Evolutionary conservation across 2,113 vertebrate genomes (phyloP), one percentile per base, ranked within the genome.

Genomic region (Dasypus novemcinctus): DNA sequence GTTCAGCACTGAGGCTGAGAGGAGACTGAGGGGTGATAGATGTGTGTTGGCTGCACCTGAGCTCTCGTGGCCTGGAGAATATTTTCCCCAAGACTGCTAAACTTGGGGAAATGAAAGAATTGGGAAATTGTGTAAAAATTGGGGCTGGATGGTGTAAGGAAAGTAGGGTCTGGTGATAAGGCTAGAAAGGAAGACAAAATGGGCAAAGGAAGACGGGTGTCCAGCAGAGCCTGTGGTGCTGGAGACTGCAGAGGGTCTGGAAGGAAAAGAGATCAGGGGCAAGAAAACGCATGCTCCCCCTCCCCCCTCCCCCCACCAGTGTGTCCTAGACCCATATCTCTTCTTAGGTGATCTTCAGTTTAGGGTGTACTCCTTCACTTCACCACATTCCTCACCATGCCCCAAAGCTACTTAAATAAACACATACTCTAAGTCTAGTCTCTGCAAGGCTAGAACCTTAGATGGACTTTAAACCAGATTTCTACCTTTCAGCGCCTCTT

Each of bases 11-110:
- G 81, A 43, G 1, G 43, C 49, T 66, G 23, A 78, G 76, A 0
- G 23, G 41, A 29, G 78, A 10, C 43, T 13, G 25, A 69, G 57
- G 5, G 8, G 27, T 25, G 0, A 4, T 25, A 23, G 17, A 43
- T 29, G 1, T 72, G 41, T 41, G 36, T 41, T 72, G 23, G 41
- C 10, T 5, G 21, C 36, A 41, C 41, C 2, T 2, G 14, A 13
- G 5, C 2, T 83, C 86, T n/a, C 14, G 5, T 0, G 5, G 0
- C 36, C n/a, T 80, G 0, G 0, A 43, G 81, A n/a, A 43, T 36
- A 27, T 68, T 79, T 80, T 69, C 72, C 66, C 29, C 20, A 21
- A 29, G 33, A 84, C 54, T 38, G 57, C 36, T 86, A 64, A 78
- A 20, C 52, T 81, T 0, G 1, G 54, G 31, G n/a, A 81, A 61